Base-by-base conservation (phyloP, 1,140 invertebrate species). In the Stenopsyche tienmushanensis region DNA sequence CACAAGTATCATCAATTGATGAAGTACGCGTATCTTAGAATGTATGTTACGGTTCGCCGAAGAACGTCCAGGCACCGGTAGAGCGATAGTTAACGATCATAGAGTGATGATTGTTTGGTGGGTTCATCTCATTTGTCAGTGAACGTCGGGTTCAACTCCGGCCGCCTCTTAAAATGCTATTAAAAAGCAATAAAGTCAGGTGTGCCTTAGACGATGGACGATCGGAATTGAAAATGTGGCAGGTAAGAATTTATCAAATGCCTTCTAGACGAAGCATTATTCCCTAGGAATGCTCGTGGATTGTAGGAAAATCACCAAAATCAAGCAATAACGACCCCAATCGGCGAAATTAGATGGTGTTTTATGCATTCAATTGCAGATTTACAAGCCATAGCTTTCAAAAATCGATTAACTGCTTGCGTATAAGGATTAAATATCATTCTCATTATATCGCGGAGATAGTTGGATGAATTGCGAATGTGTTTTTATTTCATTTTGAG, bases 171-270 rank as follows among this genome's bases (percentile, higher is more conserved):
- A 58, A 58, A 65, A 55, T 26, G 63, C 63, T 58, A 65, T 65
- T 65, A 65, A 65, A 65, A 65, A 65, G 63, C 63, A 50, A 65
- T 65, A 65, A 65, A 62, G 60, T 50, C 60, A 50, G 47, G 45
- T 50, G 60, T 34, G 45, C 45, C 26, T 18, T 47, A 42, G 13
- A 47, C 62, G 42, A 65, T 65, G 39, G 62, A 53, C 50, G 63
- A 65, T 54, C 52, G 25, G 63, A 60, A 60, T 47, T 60, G 57
- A 60, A 60, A 60, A 60, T 60, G 44, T 60, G 57, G 57, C 57
- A 60, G 57, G 42, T 60, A 21, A 18, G 57, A 60, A 60, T 60
- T 47, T 25, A 60, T 45, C 57, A 60, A 39, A 2, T 53, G 21
- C n/a, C n/a, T n/a, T n/a, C n/a, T n/a, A n/a, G n/a, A 13, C 29